Percentiles rank a stretch among this genome's conserved stretches.
phyloP scores from a whole-genome alignment of 2,888 invertebrate species.

The Lamellibrachia satsuma region DNA sequence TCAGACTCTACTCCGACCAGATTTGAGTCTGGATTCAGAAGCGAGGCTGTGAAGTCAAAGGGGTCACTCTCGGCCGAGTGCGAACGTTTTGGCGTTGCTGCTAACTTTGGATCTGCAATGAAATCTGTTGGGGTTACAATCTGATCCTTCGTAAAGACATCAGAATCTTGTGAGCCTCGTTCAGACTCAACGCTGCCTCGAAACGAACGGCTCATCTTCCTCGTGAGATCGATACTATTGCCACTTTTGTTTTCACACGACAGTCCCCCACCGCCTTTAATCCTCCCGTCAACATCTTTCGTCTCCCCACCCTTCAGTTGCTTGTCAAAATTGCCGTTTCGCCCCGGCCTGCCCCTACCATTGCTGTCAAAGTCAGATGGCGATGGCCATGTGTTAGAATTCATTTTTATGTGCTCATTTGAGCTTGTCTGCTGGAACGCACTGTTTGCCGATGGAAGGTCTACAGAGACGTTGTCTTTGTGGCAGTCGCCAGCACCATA shows the following conservation, averaged over 20 bases:
- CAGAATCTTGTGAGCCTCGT: not conserved
- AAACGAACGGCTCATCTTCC: not conserved
- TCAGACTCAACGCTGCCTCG: not conserved
- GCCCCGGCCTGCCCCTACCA: not conserved
- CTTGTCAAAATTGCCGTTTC: conserved; percentile 2
- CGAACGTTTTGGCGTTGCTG: conserved; percentile 8
- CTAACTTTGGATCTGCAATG: not conserved
- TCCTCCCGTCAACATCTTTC: not conserved
- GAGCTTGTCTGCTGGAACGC: not conserved
- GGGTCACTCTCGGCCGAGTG: conserved; percentile 26
- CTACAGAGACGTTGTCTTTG: not conserved
- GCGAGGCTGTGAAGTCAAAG: conserved; percentile 30
- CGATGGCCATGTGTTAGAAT: conserved; percentile 10
- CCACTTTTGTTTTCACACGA: not conserved
- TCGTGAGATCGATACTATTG: conserved; percentile 4
- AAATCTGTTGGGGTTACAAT: not conserved
- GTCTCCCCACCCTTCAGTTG: not conserved
- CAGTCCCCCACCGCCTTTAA: not conserved
- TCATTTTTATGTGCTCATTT: not conserved
- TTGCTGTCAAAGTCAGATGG: conserved; percentile 1
- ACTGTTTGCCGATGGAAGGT: not conserved
- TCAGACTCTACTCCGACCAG: not conserved
- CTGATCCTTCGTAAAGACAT: not conserved
- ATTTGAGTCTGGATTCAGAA: not conserved
- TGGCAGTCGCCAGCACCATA: not conserved